phyloP scores from a whole-genome alignment of 2,797 vertebrate species.

The Ficedula albicollis region DNA sequence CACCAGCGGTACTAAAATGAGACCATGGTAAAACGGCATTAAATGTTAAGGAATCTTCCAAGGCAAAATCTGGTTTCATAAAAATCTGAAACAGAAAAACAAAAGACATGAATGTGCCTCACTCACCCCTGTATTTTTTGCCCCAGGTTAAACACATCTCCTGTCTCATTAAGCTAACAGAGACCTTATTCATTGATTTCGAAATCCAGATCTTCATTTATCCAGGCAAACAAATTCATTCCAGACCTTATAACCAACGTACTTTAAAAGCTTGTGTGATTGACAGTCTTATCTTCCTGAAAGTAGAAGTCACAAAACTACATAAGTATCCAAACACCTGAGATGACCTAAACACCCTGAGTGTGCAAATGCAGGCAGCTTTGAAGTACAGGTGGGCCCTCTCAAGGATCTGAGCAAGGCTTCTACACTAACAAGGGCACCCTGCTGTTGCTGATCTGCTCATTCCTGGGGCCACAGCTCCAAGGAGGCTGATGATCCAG shows the following conservation, averaged over 20 bases:
- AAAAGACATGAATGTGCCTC: conserved; percentile 39
- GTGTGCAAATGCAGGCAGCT: accelerated
- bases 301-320: background rate
- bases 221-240: background rate
- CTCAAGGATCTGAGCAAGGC: background rate
- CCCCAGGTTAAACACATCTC: background rate
- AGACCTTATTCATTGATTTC: background rate
- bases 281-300: background rate
- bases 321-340: background rate
- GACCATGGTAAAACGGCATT: conserved; percentile 95
- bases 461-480: background rate
- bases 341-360: background rate
- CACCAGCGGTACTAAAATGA: conserved; percentile 91
- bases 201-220: background rate
- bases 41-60: conserved; percentile 94
- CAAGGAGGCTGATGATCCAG: background rate
- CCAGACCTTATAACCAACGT: background rate
- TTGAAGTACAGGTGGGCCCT: background rate
- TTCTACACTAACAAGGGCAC: background rate
- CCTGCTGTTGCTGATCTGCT: background rate
- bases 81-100: conserved; percentile 86
- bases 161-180: background rate
- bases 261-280: background rate
- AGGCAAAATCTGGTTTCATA: conserved; percentile 95
- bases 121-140: background rate